A percentile compares a stretch with the other conserved stretches of the same genome.
Evolutionary conservation across 2,797 vertebrate genomes (phyloP).

Genomic region (Cephalopachus bancanus): DNA sequence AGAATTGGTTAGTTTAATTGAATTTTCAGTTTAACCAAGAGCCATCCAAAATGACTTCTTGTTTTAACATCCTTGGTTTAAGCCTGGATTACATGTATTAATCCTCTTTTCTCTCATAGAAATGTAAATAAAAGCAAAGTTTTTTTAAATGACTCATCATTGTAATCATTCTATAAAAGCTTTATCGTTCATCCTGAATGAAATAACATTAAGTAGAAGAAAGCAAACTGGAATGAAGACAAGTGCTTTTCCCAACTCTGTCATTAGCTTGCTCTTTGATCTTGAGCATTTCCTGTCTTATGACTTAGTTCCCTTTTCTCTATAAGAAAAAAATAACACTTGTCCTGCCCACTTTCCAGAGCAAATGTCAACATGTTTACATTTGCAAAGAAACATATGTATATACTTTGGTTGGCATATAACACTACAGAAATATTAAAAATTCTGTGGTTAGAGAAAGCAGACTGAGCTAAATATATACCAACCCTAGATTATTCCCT

Average conservation of each 20-base stretch:
- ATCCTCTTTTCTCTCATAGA: not conserved
- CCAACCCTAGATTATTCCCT: not conserved
- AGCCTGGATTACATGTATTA: not conserved
- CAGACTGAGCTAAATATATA: slow-evolving; percentile 1
- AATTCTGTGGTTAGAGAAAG: not conserved
- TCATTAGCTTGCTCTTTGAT: not conserved
- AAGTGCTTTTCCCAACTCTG: not conserved
- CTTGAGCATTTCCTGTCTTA: not conserved
- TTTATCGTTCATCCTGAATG: not conserved
- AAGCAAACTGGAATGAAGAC: not conserved
- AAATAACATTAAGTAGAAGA: not conserved
- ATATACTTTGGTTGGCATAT: not conserved
- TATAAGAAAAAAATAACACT: not conserved
- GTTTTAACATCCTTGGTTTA: not conserved
- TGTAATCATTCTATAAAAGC: not conserved
- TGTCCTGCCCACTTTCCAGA: not conserved
- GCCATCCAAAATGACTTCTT: not conserved
- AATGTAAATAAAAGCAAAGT: not conserved
- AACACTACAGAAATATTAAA: not conserved
- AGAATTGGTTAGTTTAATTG: not conserved
- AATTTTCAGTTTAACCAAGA: slow-evolving; percentile 35
- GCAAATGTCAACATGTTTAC: not conserved
- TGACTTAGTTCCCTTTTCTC: not conserved
- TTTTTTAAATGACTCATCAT: not conserved
- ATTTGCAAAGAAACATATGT: not conserved